These are phyloP conservation scores for Amazonetta brasiliensis DNA, from an alignment of 2,797 vertebrate genomes.

Conservation along the genomic window DNA sequence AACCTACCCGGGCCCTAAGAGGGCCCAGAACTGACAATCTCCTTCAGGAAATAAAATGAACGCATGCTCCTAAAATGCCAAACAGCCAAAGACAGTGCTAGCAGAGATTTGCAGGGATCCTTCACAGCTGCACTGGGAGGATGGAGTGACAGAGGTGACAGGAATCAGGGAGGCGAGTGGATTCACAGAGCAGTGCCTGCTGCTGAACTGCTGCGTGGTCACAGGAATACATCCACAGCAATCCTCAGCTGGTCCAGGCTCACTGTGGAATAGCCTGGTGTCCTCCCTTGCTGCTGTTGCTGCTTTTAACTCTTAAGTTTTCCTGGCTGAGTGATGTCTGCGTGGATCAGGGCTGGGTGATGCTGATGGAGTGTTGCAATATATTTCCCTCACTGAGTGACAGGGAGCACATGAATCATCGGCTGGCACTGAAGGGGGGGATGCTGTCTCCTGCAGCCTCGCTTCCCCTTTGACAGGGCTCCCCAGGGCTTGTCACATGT, in stretches of 20 bases:
- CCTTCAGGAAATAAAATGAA: not conserved
- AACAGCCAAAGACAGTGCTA: not conserved
- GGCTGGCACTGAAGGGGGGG: not conserved
- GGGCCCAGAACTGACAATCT: not conserved
- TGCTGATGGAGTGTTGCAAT: constrained; percentile 25
- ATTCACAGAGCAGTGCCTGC: not conserved
- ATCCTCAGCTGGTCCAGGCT: not conserved
- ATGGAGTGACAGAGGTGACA: not conserved
- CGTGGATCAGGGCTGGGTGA: constrained; percentile 16
- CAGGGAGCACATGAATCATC: constrained; percentile 56
- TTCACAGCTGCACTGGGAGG: not conserved
- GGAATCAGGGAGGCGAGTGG: not conserved
- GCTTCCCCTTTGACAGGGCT: constrained; percentile 38
- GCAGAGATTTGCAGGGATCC: fast-evolving
- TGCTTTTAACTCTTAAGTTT: not conserved
- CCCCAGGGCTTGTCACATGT: constrained; percentile 22
- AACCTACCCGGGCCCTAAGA: not conserved
- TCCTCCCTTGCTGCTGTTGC: not conserved
- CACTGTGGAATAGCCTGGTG: not conserved
- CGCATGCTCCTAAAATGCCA: fast-evolving
- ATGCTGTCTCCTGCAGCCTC: not conserved
- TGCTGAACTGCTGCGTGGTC: not conserved
- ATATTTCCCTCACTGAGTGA: constrained; percentile 17
- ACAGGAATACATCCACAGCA: not conserved
- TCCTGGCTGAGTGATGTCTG: not conserved